Conservation (phyloP, 2,888 invertebrate genomes). For the Drosophila recens region DNA sequence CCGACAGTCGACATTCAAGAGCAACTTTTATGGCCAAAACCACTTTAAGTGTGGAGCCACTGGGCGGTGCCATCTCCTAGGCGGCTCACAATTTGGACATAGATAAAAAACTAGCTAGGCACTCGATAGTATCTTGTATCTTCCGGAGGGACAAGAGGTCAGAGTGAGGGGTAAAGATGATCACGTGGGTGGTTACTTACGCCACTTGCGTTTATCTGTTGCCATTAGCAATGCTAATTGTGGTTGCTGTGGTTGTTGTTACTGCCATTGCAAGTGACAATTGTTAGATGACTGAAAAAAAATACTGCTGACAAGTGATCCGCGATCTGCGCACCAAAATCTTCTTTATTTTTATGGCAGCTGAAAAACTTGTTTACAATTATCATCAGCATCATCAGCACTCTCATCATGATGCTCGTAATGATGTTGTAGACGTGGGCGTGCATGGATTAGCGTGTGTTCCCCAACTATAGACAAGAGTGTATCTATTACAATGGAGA, state of each 20-base stretch:
- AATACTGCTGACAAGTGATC: constrained; percentile 58
- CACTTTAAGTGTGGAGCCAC: constrained; percentile 68
- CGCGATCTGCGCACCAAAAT: constrained; percentile 65
- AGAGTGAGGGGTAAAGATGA: neutral
- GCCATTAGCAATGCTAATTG: constrained; percentile 77
- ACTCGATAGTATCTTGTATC: constrained; percentile 37
- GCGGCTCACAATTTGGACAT: constrained; percentile 47
- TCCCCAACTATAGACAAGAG: constrained; percentile 16
- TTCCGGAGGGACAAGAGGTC: constrained; percentile 34
- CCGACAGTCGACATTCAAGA: constrained; percentile 11
- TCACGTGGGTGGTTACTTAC: constrained; percentile 53
- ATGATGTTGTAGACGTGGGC: constrained; percentile 63
- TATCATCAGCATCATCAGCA: neutral
- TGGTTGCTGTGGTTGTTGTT: constrained; percentile 54
- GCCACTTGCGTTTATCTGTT: constrained; percentile 55
- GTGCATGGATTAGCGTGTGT: constrained; percentile 76
- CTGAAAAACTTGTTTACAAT: constrained; percentile 63
- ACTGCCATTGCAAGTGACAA: constrained; percentile 38
- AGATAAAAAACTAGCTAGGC: constrained; percentile 61
- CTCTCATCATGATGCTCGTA: constrained; percentile 1
- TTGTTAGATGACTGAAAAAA: constrained; percentile 34
- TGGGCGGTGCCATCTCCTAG: constrained; percentile 71
- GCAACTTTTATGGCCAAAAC: constrained; percentile 73
- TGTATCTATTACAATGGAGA: constrained; percentile 66
- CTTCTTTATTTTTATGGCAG: constrained; percentile 76